Percentiles rank a stretch among this genome's conserved stretches.
phyloP scores from a whole-genome alignment of 2,888 invertebrate genomes.

The Meghimatium bilineatum region DNA sequence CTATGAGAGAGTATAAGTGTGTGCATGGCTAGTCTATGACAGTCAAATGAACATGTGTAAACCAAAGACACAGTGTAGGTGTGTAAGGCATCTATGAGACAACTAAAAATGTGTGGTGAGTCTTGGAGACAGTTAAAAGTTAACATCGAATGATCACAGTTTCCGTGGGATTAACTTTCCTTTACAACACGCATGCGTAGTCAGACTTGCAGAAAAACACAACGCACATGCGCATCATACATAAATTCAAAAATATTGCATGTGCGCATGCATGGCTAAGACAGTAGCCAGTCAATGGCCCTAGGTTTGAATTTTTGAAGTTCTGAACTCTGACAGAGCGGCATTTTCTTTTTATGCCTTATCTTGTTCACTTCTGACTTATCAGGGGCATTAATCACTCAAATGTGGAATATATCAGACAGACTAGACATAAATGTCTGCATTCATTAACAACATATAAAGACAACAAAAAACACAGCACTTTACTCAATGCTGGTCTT shows the following conservation, averaged over 20 bases:
- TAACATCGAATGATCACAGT: too few species aligned
- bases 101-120: too few species aligned
- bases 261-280: slow-evolving; percentile 26
- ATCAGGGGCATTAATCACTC: background rate
- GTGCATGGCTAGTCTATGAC: too few species aligned
- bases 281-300: background rate
- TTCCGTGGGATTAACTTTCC: too few species aligned
- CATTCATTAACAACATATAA: background rate
- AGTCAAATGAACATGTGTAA: too few species aligned
- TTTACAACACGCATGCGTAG: slow-evolving; percentile 19
- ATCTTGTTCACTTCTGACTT: background rate
- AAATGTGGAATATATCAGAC: background rate
- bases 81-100: too few species aligned
- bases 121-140: too few species aligned
- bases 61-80: too few species aligned
- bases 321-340: background rate
- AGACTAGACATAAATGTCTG: background rate
- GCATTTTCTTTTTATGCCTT: background rate
- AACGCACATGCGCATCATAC: background rate
- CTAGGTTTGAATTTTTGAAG: slow-evolving; percentile 21
- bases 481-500: too few species aligned
- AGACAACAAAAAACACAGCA: too few species aligned
- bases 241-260: background rate
- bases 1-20: too few species aligned
- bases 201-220: background rate